Conservation (phyloP, 2,113 vertebrate species). For the Tyto alba region DNA sequence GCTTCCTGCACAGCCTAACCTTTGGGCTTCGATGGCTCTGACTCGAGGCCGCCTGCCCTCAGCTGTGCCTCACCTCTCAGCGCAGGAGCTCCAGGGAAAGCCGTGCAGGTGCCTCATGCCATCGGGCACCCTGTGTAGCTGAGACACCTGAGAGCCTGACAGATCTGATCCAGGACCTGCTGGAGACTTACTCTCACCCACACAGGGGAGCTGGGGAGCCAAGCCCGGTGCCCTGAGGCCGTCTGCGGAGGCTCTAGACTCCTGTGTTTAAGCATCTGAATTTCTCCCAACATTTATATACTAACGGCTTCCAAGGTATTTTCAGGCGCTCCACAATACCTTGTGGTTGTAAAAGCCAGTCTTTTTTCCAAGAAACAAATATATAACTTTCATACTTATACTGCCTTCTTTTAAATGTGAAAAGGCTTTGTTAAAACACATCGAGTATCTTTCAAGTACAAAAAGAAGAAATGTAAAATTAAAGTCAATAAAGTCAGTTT, state of each 20-base stretch:
- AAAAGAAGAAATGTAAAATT: background rate
- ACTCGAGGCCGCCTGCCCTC: background rate
- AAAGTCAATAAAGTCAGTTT: background rate
- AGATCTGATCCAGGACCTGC: background rate
- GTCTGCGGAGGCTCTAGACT: background rate
- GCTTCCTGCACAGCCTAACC: background rate
- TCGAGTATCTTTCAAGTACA: background rate
- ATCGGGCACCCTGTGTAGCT: fast-evolving
- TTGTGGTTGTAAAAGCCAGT: background rate
- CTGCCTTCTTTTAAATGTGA: background rate
- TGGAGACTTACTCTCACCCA: background rate
- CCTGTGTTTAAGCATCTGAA: background rate
- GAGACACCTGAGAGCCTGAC: background rate
- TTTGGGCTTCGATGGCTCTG: background rate
- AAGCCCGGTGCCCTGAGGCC: background rate
- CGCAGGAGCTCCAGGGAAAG: background rate
- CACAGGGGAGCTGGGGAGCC: background rate
- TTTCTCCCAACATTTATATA: background rate
- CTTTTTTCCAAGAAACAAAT: background rate
- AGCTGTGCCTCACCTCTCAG: background rate
- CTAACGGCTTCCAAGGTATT: background rate
- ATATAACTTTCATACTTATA: background rate
- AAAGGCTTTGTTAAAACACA: background rate
- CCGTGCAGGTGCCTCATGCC: fast-evolving
- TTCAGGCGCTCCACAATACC: background rate